Percentiles rank a stretch among this genome's conserved stretches.
Conservation (phyloP, 2,113 vertebrate genomes). For the Dasyornis broadbenti region DNA sequence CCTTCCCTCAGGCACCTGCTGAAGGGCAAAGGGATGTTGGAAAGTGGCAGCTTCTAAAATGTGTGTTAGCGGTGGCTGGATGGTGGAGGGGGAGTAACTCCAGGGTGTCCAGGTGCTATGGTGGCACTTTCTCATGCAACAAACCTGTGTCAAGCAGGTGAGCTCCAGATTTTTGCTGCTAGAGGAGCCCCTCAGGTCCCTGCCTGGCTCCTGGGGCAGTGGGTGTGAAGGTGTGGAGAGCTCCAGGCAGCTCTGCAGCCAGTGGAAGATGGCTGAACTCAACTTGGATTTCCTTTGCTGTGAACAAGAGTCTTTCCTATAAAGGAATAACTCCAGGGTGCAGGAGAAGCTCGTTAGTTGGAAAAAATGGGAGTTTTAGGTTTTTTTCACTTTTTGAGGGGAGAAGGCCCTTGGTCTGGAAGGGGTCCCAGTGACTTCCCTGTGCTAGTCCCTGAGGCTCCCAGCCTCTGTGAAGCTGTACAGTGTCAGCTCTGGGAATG, state of each 20-base stretch:
- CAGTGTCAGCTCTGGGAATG: fast-evolving
- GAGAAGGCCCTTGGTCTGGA: not conserved
- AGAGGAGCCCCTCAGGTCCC: not conserved
- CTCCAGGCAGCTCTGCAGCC: fast-evolving
- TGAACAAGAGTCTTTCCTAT: not conserved
- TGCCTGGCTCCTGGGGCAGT: fast-evolving
- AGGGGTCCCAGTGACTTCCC: too few relatives aligned
- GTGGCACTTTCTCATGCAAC: fast-evolving
- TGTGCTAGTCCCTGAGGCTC: fast-evolving
- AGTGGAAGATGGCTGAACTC: fast-evolving
- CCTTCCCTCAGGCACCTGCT: not conserved
- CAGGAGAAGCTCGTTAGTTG: not conserved
- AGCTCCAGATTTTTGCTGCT: not conserved
- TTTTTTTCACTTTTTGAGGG: not conserved
- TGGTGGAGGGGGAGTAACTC: not conserved
- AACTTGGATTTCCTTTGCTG: not conserved
- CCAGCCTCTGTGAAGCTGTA: not conserved
- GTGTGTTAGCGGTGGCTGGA: not conserved
- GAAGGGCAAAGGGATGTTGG: fast-evolving
- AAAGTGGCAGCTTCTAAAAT: not conserved
- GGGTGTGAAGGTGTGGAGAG: not conserved
- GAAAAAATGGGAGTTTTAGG: not conserved
- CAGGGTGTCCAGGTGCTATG: not conserved
- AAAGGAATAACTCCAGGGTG: not conserved
- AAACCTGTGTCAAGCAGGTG: fast-evolving